A percentile compares a stretch with the other conserved stretches of the same genome.
Conservation (phyloP, 2,888 invertebrate genomes). For the Tetanocera ferruginea region DNA sequence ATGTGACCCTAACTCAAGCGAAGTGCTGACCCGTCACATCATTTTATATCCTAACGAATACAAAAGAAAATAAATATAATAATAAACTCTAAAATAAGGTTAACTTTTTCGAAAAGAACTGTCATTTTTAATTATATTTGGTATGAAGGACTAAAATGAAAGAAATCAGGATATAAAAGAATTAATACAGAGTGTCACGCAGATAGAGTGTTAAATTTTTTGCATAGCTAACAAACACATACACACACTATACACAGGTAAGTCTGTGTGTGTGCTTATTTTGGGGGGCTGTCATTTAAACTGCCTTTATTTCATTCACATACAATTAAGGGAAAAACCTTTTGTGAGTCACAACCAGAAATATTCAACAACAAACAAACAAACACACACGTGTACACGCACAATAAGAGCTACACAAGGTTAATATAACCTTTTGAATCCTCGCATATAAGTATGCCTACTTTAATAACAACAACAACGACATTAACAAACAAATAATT, state of each 20-base stretch:
- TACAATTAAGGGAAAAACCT: neutral
- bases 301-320: slow-evolving; percentile 9
- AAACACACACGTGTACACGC: neutral
- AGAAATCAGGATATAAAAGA: neutral
- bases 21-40: too few species aligned
- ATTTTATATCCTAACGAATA: too few species aligned
- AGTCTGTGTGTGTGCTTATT: neutral
- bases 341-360: slow-evolving; percentile 17
- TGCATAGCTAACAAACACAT: neutral
- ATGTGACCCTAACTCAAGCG: too few species aligned
- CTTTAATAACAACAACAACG: too few species aligned
- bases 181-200: slow-evolving; percentile 1
- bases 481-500: too few species aligned
- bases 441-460: too few species aligned
- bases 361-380: neutral
- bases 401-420: neutral
- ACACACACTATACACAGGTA: neutral
- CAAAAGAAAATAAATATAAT: slow-evolving; percentile 14
- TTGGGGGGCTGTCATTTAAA: neutral
- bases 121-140: too few species aligned
- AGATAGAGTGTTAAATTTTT: neutral
- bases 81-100: slow-evolving; percentile 3
- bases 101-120: neutral
- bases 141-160: neutral
- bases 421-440: too few species aligned